Conservation (phyloP, 1,140 invertebrate genomes). For the Drusus annulatus region DNA sequence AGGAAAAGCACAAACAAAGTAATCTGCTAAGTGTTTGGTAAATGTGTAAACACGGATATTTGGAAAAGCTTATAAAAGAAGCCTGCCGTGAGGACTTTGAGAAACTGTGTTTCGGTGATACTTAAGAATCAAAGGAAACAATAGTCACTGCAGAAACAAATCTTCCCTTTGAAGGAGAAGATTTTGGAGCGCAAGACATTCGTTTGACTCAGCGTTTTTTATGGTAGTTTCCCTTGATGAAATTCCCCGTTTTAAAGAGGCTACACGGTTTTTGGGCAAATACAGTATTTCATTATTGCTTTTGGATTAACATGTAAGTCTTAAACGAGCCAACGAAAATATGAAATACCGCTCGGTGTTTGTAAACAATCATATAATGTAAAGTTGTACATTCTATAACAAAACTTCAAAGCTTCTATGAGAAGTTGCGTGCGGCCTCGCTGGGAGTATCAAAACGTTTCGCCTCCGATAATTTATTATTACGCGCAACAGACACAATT, state of each 20-base stretch:
- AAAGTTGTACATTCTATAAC: too few species aligned
- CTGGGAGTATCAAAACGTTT: not conserved
- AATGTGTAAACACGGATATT: conserved; percentile 10
- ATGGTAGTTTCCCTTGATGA: too few species aligned
- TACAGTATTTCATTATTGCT: too few species aligned
- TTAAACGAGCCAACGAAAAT: too few species aligned
- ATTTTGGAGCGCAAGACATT: conserved; percentile 21
- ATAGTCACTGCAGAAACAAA: conserved; percentile 34
- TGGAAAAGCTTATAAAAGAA: conserved; percentile 33
- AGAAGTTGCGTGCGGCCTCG: too few species aligned
- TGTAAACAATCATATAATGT: too few species aligned
- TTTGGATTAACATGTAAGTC: too few species aligned
- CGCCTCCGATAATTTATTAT: conserved; percentile 5
- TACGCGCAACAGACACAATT: conserved; percentile 19
- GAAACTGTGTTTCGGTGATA: conserved; percentile 5
- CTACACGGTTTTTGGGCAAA: too few species aligned
- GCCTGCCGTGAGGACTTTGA: conserved; percentile 11
- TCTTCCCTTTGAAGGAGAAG: conserved; percentile 23
- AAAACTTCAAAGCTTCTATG: too few species aligned
- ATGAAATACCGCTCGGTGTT: too few species aligned
- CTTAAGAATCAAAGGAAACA: conserved; percentile 24
- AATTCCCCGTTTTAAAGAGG: too few species aligned
- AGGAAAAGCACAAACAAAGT: not conserved
- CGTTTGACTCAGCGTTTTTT: not conserved
- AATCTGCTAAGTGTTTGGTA: conserved; percentile 33